Conservation (phyloP, 2,797 vertebrate species). For the Brachyalestes nurse region DNA sequence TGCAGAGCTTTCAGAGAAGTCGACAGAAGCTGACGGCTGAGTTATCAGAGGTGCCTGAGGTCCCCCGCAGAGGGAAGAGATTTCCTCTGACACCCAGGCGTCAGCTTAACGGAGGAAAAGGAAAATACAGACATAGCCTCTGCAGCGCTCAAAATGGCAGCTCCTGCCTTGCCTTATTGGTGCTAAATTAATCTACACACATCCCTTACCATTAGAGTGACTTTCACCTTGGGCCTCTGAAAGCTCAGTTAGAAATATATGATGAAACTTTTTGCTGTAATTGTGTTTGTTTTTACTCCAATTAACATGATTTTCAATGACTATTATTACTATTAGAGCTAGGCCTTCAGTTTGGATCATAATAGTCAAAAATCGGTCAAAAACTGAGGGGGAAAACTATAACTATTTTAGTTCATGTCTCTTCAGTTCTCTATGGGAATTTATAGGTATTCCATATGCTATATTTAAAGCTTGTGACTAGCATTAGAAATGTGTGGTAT, state of each 20-base stretch:
- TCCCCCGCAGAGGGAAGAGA: constrained; percentile 22
- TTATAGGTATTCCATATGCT: no score
- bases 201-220: neutral
- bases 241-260: neutral
- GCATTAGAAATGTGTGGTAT: no score
- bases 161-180: neutral
- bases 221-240: neutral
- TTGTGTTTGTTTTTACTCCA: no score
- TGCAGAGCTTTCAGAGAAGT: constrained; percentile 10
- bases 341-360: no score
- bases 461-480: no score
- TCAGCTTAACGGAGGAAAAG: constrained; percentile 7
- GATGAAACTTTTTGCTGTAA: no score
- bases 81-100: constrained; percentile 40
- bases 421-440: no score
- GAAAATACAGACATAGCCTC: constrained; percentile 20
- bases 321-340: no score
- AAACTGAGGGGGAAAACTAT: no score
- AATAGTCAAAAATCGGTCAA: no score
- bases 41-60: constrained; percentile 41
- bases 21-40: constrained; percentile 41
- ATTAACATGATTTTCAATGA: no score
- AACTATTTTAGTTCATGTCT: no score
- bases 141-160: constrained; percentile 23
- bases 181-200: constrained; percentile 35